These are phyloP conservation scores for Nasua narica DNA, from an alignment of 2,797 vertebrate species.

Conservation along the genomic window DNA sequence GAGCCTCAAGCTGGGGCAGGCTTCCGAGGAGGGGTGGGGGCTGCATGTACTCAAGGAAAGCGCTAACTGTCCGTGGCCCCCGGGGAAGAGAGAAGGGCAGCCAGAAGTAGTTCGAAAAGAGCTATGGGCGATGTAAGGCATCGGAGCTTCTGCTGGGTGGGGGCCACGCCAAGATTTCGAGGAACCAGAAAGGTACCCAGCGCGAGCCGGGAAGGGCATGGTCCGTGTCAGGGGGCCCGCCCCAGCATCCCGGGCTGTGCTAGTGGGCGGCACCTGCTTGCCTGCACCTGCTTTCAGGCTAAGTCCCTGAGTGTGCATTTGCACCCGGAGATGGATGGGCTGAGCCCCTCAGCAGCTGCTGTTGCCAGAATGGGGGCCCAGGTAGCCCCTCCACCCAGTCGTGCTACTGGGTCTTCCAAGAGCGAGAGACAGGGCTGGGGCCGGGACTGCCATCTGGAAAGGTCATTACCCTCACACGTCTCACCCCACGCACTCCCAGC, in stretches of 20 bases:
- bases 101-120: not conserved
- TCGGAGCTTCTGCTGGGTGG: constrained; percentile 59
- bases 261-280: not conserved
- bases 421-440: not conserved
- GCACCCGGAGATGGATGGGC: not conserved
- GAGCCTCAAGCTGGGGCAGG: constrained; percentile 11
- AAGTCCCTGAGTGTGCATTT: not conserved
- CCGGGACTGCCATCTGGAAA: constrained; percentile 30
- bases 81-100: not conserved
- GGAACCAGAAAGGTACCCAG: constrained; percentile 1
- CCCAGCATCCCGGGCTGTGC: not conserved
- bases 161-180: constrained; percentile 44
- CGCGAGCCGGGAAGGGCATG: constrained; percentile 20
- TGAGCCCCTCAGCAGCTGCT: not conserved
- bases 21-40: not conserved
- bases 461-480: constrained; percentile 27
- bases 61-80: not conserved
- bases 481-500: not conserved
- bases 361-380: not conserved
- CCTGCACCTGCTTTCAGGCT: not conserved
- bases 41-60: constrained; percentile 9
- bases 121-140: not conserved
- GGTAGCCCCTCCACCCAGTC: not conserved
- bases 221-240: not conserved
- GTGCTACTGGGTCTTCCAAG: not conserved